Evolutionary conservation across 2,888 invertebrate species (phyloP).

Genomic region (Tetheella fluctuosa): DNA sequence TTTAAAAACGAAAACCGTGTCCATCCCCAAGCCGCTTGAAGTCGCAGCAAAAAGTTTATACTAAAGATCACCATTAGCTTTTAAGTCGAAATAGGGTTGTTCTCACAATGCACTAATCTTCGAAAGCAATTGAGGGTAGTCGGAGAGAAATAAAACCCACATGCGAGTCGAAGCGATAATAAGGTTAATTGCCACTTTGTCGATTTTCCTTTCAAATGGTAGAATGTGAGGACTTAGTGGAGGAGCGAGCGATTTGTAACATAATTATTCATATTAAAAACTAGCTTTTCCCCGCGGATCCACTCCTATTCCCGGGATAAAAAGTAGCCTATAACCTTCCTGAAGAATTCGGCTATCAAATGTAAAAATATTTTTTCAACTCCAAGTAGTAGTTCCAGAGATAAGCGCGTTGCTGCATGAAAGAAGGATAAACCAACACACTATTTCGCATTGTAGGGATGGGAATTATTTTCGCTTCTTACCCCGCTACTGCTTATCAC

Average conservation of each 20-base stretch:
- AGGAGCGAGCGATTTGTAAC: conserved; percentile 7
- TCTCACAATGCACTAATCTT: conserved; percentile 10
- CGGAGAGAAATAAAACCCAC: conserved; percentile 57
- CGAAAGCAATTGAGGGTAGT: conserved; percentile 10
- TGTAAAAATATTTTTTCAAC: too few species aligned
- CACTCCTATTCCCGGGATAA: too few species aligned
- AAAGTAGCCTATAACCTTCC: too few species aligned
- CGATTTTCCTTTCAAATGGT: conserved; percentile 35
- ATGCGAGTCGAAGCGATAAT: conserved; percentile 57
- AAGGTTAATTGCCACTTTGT: conserved; percentile 67
- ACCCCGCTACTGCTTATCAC: conserved; percentile 7
- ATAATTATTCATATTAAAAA: neutral
- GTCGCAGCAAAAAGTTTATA: neutral
- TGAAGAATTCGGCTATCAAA: too few species aligned
- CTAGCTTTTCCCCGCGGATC: too few species aligned
- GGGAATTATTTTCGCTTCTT: too few species aligned
- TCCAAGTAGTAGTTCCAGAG: too few species aligned
- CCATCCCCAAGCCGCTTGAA: neutral
- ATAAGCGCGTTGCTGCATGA: too few species aligned
- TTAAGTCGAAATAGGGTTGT: conserved; percentile 1
- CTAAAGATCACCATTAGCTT: neutral
- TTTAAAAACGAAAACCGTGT: neutral
- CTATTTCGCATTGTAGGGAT: too few species aligned
- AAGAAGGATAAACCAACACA: too few species aligned
- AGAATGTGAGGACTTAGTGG: conserved; percentile 10